These are phyloP conservation scores for Corydoras sp. DNA, from an alignment of 2,113 vertebrate genomes.

Conservation along the genomic window DNA sequence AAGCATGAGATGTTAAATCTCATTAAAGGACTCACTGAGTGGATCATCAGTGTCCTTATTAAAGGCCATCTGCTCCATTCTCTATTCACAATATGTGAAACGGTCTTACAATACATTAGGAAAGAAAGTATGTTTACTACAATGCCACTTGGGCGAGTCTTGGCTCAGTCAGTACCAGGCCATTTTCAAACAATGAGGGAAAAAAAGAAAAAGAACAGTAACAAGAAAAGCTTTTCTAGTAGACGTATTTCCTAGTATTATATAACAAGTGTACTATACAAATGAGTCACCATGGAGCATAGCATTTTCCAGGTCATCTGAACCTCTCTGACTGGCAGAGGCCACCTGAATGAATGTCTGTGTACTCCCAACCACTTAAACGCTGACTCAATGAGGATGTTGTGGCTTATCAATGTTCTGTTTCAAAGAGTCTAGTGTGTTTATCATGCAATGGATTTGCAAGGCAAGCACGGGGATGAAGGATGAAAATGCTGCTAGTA, in stretches of 20 bases:
- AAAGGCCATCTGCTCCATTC: constrained; percentile 25
- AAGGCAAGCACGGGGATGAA: constrained; percentile 33
- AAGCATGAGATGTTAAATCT: constrained; percentile 6
- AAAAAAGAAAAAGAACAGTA: constrained; percentile 13
- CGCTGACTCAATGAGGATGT: constrained; percentile 3
- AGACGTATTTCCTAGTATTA: constrained; percentile 13
- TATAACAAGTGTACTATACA: constrained; percentile 39
- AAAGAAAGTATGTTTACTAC: constrained; percentile 36
- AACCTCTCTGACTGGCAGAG: neutral
- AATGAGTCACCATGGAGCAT: constrained; percentile 20
- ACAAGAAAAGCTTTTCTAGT: constrained; percentile 23
- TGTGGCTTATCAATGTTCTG: constrained; percentile 18
- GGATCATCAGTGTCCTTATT: constrained; percentile 8
- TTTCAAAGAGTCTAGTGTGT: constrained; percentile 38
- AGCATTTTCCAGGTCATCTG: constrained; percentile 24
- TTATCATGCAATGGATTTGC: constrained; percentile 40
- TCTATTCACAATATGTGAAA: constrained; percentile 48
- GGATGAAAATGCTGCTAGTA: constrained; percentile 24
- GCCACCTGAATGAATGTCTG: neutral
- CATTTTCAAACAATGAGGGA: constrained; percentile 7
- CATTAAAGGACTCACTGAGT: constrained; percentile 3
- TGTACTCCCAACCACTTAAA: neutral
- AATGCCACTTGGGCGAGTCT: constrained; percentile 33
- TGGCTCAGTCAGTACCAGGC: constrained; percentile 33
- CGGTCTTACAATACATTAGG: constrained; percentile 39